A percentile compares a stretch with the other conserved stretches of the same genome.
Conservation (phyloP, 2,888 invertebrate species). For the Amblyteles armatorius region DNA sequence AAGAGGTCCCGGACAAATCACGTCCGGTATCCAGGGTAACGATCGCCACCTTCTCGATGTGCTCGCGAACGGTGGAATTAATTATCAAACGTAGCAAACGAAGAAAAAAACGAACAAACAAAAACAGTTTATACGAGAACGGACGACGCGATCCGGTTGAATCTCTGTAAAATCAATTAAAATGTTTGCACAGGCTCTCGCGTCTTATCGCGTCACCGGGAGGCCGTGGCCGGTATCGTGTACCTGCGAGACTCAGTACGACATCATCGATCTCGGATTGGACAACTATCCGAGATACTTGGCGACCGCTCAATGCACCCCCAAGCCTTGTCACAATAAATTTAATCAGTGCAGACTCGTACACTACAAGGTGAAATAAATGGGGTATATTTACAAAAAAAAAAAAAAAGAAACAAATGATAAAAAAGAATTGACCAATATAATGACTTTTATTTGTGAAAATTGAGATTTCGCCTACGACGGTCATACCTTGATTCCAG, state of each 20-base stretch:
- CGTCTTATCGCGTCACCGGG: slow-evolving; percentile 53
- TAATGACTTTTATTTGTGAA: neutral
- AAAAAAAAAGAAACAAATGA: no score
- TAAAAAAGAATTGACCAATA: neutral
- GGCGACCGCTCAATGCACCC: slow-evolving; percentile 72
- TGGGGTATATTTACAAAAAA: neutral
- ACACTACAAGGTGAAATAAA: slow-evolving; percentile 73
- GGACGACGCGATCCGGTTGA: no score
- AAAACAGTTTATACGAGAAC: neutral
- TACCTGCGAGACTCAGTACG: slow-evolving; percentile 74
- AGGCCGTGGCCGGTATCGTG: slow-evolving; percentile 71
- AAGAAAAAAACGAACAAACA: neutral
- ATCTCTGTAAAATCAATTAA: slow-evolving; percentile 15
- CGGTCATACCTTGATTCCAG: slow-evolving; percentile 60
- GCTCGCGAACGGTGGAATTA: neutral
- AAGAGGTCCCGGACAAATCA: slow-evolving; percentile 48
- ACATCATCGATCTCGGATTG: slow-evolving; percentile 74
- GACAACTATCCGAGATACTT: slow-evolving; percentile 77
- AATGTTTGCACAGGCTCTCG: slow-evolving; percentile 44
- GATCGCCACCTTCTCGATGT: neutral
- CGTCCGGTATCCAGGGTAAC: slow-evolving; percentile 49
- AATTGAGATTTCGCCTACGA: neutral
- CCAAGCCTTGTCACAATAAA: slow-evolving; percentile 71
- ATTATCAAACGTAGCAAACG: neutral
- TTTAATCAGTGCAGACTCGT: slow-evolving; percentile 74